Evolutionary conservation across 2,888 invertebrate genomes (phyloP), one percentile per base, ranked within the genome.

Genomic region (Stenchaetothrips biformis): DNA sequence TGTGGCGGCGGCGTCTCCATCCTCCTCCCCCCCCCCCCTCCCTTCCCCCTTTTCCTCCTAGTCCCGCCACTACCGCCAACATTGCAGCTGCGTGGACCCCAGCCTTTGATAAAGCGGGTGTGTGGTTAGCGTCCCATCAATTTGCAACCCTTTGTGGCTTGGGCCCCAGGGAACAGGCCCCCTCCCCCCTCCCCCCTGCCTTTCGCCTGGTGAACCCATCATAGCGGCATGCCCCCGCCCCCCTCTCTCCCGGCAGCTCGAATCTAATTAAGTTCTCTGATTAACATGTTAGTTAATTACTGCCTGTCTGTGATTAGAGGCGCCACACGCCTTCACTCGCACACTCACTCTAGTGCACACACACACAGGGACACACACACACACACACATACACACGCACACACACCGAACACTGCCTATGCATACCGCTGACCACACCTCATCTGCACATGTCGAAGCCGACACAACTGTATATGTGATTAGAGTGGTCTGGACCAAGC

Each of bases 221-320:
- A 53, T 53, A 53, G 53, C n/a, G n/a, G n/a, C n/a, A n/a, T n/a
- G 53, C 67, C 21, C 67, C 25, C 67, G 67, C 67, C 67, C 11
- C 7, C 21, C 67, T 25, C 67, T 25, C 25, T 11, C 53, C 53
- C 67, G 67, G 67, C 67, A 74, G 67, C 67, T 74, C 21, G 67
- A 74, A 74, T 74, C 67, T 74, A 74, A 74, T 74, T 74, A 74
- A 25, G 67, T 74, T 74, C 67, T 74, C 67, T 74, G 67, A 74
- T 74, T 74, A 74, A 74, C 67, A 74, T 74, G 67, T 74, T 74
- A 74, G 67, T 74, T 74, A 74, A 74, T 74, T 74, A 74, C 67
- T 74, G 67, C 67, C 67, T 21, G 67, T 74, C 67, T 74, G 67
- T 74, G 67, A 74, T 74, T 74, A 74, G 67, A 74, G 67, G 67